Percentiles rank a stretch among this genome's conserved stretches.
Conservation (phyloP, 2,888 invertebrate genomes). For the Rhynchonema sp. region DNA sequence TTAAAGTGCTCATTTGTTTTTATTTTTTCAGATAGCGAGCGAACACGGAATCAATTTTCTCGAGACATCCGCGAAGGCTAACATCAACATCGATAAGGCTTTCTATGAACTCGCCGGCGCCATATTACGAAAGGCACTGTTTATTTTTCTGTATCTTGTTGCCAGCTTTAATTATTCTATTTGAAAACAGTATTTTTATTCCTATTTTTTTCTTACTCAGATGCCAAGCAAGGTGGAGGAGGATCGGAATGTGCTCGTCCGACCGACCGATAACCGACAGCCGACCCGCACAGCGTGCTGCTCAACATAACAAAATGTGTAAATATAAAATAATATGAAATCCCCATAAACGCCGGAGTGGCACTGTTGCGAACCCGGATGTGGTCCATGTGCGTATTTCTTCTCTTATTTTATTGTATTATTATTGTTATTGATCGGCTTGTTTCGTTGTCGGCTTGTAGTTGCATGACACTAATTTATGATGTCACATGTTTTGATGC, state of each 20-base stretch:
- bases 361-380: too few species aligned
- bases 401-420: neutral
- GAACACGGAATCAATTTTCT: constrained; percentile 98
- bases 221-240: constrained; percentile 1
- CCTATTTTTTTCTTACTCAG: neutral
- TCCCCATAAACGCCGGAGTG: too few species aligned
- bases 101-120: constrained; percentile 80
- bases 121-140: constrained; percentile 22
- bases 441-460: neutral
- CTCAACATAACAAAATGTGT: too few species aligned
- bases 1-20: constrained; percentile 4
- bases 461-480: neutral
- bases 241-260: neutral
- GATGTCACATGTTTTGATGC: too few species aligned
- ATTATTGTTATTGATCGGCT: neutral
- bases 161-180: too few species aligned
- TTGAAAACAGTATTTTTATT: neutral
- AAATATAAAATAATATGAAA: too few species aligned
- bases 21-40: constrained; percentile 53
- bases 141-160: too few species aligned
- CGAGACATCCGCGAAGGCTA: constrained; percentile 95
- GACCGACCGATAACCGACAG: neutral
- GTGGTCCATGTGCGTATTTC: neutral
- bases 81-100: constrained; percentile 89
- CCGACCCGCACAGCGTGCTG: neutral